These are phyloP conservation scores for Macaria liturata DNA, from an alignment of 2,888 invertebrate species.

Conservation along the genomic window DNA sequence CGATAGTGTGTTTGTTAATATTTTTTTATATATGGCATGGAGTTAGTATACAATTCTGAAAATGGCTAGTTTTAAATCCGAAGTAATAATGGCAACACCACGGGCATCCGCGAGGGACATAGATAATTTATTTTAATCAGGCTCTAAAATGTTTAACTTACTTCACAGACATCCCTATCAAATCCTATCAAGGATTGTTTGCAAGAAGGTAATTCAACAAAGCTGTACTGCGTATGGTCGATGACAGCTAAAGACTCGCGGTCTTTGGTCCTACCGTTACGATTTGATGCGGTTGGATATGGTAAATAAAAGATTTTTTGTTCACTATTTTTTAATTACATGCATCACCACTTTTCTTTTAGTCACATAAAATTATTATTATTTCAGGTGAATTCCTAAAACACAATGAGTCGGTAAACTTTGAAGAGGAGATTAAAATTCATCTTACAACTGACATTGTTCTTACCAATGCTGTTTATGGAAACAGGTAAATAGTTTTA, in stretches of 20 bases:
- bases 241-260: slow-evolving; percentile 55
- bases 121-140: no score
- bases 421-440: no score
- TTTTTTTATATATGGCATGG: no score
- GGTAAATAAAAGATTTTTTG: slow-evolving; percentile 43
- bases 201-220: slow-evolving; percentile 10
- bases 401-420: slow-evolving; percentile 13
- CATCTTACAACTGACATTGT: slow-evolving; percentile 39
- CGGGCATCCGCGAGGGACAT: no score
- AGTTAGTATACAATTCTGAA: no score
- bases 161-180: slow-evolving; percentile 23
- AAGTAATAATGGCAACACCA: no score
- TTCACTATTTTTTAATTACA: no score
- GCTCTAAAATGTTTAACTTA: no score
- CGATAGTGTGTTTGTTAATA: no score
- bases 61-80: no score
- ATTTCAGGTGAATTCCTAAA: slow-evolving; percentile 52
- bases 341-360: no score
- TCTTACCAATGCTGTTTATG: not conserved
- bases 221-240: slow-evolving; percentile 39
- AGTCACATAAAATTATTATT: no score
- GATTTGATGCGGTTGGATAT: slow-evolving; percentile 50
- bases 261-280: slow-evolving; percentile 50
- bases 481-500: slow-evolving; percentile 12
- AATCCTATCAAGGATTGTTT: slow-evolving; percentile 50